Evolutionary conservation across 2,113 vertebrate species (phyloP).

Genomic region (Lonchura striata): DNA sequence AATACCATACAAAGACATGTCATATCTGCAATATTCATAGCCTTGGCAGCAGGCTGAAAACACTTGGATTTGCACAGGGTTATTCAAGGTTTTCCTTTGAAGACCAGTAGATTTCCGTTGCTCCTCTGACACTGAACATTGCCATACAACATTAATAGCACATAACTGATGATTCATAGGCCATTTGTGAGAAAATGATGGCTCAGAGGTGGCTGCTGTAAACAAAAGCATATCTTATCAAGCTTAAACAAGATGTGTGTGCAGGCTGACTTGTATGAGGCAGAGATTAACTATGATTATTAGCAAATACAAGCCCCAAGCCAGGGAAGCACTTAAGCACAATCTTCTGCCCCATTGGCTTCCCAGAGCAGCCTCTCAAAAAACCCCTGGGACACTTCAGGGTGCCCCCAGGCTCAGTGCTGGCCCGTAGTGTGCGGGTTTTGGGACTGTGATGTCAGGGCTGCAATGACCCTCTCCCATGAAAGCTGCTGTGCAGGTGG

Average conservation of each 20-base stretch:
- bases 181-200: neutral
- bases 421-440: neutral
- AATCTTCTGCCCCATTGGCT: neutral
- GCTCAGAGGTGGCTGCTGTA: neutral
- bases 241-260: neutral
- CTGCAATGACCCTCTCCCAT: fast-evolving
- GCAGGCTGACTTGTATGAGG: neutral
- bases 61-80: neutral
- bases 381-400: neutral
- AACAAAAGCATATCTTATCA: neutral
- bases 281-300: neutral
- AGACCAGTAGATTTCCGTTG: neutral
- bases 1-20: neutral
- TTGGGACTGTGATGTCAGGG: neutral
- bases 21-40: slow-evolving; percentile 45
- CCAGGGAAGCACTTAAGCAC: neutral
- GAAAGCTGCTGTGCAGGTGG: neutral
- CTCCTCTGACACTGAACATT: neutral
- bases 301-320: neutral
- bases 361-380: neutral
- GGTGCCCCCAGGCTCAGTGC: fast-evolving
- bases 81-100: slow-evolving; percentile 8
- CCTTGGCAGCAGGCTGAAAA: neutral
- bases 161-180: neutral
- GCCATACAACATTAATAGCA: neutral